Evolutionary conservation across 1,140 invertebrate genomes (phyloP).

Genomic region (Cephus cinctus): DNA sequence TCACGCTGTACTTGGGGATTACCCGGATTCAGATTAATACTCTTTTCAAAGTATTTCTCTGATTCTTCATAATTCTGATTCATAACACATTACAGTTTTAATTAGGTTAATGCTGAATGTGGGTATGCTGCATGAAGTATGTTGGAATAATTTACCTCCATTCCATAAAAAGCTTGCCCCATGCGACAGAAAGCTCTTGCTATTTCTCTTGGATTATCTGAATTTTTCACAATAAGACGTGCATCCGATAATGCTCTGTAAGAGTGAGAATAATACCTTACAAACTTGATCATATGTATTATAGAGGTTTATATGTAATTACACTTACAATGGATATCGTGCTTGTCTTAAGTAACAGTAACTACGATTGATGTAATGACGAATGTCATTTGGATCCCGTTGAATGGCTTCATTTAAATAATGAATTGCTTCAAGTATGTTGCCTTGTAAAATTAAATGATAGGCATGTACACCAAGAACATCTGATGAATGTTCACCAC

Average conservation of each 20-base stretch:
- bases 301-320: too few relatives aligned
- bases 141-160: background rate
- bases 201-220: constrained; percentile 1
- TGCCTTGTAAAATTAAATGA: constrained; percentile 7
- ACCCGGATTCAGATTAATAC: constrained; percentile 2
- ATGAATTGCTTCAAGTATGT: constrained; percentile 11
- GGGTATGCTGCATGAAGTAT: background rate
- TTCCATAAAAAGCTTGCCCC: background rate
- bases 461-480: constrained; percentile 10
- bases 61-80: constrained; percentile 8
- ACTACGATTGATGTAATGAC: constrained; percentile 21
- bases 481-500: constrained; percentile 12
- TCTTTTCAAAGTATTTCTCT: background rate
- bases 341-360: constrained; percentile 16
- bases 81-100: constrained; percentile 2
- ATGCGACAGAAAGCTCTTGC: constrained; percentile 2
- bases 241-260: constrained; percentile 1
- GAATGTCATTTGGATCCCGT: constrained; percentile 7
- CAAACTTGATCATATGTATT: too few relatives aligned
- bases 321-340: constrained; percentile 11
- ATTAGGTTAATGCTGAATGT: background rate
- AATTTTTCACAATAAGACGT: background rate
- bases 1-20: constrained; percentile 3
- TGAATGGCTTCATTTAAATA: constrained; percentile 11
- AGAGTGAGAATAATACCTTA: too few relatives aligned